phyloP scores from a whole-genome alignment of 2,797 vertebrate genomes.

The Acomys russatus region DNA sequence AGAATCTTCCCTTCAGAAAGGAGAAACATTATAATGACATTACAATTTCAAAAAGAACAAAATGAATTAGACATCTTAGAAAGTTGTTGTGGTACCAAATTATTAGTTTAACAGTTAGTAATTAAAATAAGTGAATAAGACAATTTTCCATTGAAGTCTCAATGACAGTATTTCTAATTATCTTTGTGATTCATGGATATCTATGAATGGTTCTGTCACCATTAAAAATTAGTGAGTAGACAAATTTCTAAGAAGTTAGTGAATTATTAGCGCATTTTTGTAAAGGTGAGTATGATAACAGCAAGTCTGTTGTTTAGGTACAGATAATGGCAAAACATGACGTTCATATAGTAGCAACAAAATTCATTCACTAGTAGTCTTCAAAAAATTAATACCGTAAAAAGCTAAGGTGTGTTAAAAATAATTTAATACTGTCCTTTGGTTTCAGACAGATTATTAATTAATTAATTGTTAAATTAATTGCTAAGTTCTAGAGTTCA shows the following conservation, averaged over 20 bases:
- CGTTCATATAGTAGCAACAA: background rate
- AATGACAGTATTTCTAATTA: background rate
- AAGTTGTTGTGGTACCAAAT: background rate
- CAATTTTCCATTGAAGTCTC: slow-evolving; percentile 19
- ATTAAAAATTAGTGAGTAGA: slow-evolving; percentile 26
- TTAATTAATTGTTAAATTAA: slow-evolving; percentile 24
- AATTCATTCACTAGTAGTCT: slow-evolving; percentile 24
- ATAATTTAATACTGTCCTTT: slow-evolving; percentile 32
- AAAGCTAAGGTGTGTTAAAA: slow-evolving; percentile 12
- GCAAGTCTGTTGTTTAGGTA: slow-evolving; percentile 4
- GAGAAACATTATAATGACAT: background rate
- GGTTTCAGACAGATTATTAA: slow-evolving; percentile 54
- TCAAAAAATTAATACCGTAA: slow-evolving; percentile 47
- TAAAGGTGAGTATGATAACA: background rate
- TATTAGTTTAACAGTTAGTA: background rate
- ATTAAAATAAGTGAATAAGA: background rate
- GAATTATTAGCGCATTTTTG: background rate
- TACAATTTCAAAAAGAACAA: background rate
- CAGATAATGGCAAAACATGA: slow-evolving; percentile 38
- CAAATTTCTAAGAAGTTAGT: background rate
- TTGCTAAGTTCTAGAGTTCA: slow-evolving; percentile 22
- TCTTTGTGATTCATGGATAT: background rate
- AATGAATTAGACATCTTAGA: background rate
- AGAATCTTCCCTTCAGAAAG: background rate
- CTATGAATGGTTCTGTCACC: background rate